Percentiles rank a stretch among this genome's conserved stretches.
These are phyloP conservation scores for Silurus asotus DNA, from an alignment of 2,113 vertebrate genomes.

Conservation along the genomic window DNA sequence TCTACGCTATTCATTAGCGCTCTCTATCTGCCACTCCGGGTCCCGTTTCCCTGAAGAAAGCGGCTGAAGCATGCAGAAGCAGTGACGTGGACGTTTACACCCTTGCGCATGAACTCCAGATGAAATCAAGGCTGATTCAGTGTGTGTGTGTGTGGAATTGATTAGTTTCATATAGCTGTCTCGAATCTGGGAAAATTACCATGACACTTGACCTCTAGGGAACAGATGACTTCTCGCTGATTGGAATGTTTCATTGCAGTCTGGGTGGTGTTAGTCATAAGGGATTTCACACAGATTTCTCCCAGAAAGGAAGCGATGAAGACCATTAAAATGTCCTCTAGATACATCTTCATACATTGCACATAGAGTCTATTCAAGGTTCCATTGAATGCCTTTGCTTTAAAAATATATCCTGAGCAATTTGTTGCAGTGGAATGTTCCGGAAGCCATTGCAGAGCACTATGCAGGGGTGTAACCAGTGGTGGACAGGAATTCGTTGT, in stretches of 20 bases:
- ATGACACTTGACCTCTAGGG: not conserved
- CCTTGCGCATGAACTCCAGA: not conserved
- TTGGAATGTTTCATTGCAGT: conserved; percentile 2
- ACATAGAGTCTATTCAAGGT: not conserved
- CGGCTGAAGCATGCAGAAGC: not conserved
- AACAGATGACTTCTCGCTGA: not conserved
- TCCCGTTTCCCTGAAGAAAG: conserved; percentile 17
- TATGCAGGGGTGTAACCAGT: no score
- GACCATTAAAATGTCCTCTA: not conserved
- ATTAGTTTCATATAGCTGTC: conserved; percentile 32
- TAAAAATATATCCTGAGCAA: no score
- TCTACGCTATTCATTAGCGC: conserved; percentile 16
- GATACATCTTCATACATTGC: not conserved
- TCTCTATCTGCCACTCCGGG: conserved; percentile 14
- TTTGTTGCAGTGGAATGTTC: no score
- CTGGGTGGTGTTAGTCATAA: not conserved
- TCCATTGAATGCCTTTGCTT: not conserved
- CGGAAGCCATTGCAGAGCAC: no score
- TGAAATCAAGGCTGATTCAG: conserved; percentile 3
- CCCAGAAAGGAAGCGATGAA: conserved; percentile 6
- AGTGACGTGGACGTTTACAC: not conserved
- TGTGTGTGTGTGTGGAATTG: not conserved
- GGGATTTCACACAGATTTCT: conserved; percentile 17
- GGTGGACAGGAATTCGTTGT: no score
- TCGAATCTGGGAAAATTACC: conserved; percentile 21